Evolutionary conservation across 1,140 invertebrate genomes (phyloP), one percentile per base, ranked within the genome.

Genomic region (Linepithema humile): DNA sequence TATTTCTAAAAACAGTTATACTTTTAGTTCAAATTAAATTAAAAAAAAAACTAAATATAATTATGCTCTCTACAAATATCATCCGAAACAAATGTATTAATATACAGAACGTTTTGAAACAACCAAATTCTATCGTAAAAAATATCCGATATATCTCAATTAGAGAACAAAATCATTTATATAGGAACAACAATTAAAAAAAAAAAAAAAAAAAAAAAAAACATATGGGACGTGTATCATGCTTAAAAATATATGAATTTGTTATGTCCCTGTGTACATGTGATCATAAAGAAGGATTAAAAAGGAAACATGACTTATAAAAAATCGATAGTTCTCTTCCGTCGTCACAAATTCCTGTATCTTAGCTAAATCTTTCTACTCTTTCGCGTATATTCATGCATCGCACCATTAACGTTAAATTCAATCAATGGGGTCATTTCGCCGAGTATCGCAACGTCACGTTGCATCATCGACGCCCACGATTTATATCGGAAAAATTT

Each of bases 81-180:
- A 7, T 23, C 1, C 17, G n/a, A 40, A 9, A 74, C 17, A 59
- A 59, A 7, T 40, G 12, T 40, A 29, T 57, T 38, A 50, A 73
- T 35, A 12, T 12, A 38, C 29, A 38, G 7, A 73, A 73, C 15
- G 50, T 74, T 20, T 55, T 5, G 43, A 65, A 65, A 23, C 20
- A 3, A 5, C 1, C n/a, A 1, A 20, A 59, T 40, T 10, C 17
- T n/a, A 9, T 2, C 10, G 1, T 26, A 60, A 10, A 43, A 74
- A 3, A 74, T 74, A 12, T 40, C 29, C 10, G 0, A 0, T 74
- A 59, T 26, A 60, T 60, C 12, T 77, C 35, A 48, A 35, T 77
- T 77, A 38, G n/a, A n/a, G 2, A 55, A 38, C 9, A 75, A 60
- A 75, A 48, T 64, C 40, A 65, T 48, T 59, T 45, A 6, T 35